Evolutionary conservation across 2,113 vertebrate species (phyloP), one percentile per base, ranked within the genome.

Genomic region (Megaleporinus macrocephalus): DNA sequence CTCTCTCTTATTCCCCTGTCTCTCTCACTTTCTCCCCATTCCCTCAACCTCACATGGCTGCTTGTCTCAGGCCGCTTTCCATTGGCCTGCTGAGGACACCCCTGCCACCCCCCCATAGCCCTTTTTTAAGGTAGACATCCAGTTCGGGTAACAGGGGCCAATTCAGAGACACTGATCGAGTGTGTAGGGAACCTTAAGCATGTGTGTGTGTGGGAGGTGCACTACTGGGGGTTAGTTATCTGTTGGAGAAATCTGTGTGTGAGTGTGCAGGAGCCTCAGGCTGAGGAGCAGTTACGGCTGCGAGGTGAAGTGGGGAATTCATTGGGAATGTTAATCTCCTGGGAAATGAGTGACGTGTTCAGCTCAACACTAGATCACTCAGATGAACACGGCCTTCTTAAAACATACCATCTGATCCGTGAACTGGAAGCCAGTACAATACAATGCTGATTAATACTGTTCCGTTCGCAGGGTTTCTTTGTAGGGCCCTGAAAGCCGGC

Each of bases 311-410:
- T 81, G 66, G 80, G 49, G 85, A 88, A 86, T 88, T 83, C 80
- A 86, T 81, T 76, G 73, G 73, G 74, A 85, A 85, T 85, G 84
- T 86, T 86, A 88, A 88, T 86, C 82, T 79, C 57, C 44, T 88
- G 84, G 66, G 79, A 79, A 82, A 82, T 73, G 73, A 55, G 63
- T 11, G 11, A 66, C 12, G 59, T 24, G 36, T 62, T 70, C 59
- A 63, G 74, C 3, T 65, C 49, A 20, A 11, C 27, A 20, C 74
- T 81, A 57, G 30, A 61, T 78, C 26, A 69, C 27, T 36, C 36
- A 41, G 30, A 61, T 29, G 36, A 5, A 29, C 26, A 13, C 12
- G 20, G 20, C 10, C 0, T 41, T 33, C 47, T 26, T 61, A 61
- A 20, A 68, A 53, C 76, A 78, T 66, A n/a, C 61, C 7, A n/a